Evolutionary conservation across 2,888 invertebrate genomes (phyloP).

Genomic region (Protonemura montana): DNA sequence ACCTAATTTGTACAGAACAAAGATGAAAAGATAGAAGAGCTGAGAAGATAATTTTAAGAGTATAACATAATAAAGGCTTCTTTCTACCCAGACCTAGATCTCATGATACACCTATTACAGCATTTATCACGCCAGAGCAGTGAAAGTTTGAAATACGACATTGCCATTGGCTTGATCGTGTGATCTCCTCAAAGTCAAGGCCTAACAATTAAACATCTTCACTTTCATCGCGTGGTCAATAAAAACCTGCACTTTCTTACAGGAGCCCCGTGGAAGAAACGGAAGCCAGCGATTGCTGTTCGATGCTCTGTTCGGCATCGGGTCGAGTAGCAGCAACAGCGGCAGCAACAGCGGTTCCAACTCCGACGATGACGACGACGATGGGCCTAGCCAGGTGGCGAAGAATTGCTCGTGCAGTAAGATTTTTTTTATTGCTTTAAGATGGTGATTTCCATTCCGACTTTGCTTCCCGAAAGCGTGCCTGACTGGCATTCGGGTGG

Average conservation of each 20-base stretch:
- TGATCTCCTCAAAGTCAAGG: background rate
- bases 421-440: slow-evolving; percentile 1
- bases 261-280: slow-evolving; percentile 22
- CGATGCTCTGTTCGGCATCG: slow-evolving; percentile 43
- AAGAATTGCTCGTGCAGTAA: slow-evolving; percentile 44
- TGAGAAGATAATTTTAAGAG: background rate
- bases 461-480: background rate
- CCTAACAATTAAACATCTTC: slow-evolving; percentile 17
- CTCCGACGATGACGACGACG: slow-evolving; percentile 35
- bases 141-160: slow-evolving; percentile 24
- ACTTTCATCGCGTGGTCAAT: slow-evolving; percentile 34
- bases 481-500: too few species aligned
- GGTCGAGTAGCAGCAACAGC: slow-evolving; percentile 22
- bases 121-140: background rate
- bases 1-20: background rate
- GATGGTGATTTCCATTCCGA: background rate
- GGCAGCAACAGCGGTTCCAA: background rate
- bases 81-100: slow-evolving; percentile 7
- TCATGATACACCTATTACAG: background rate
- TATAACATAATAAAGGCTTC: background rate
- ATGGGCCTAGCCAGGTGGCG: slow-evolving; percentile 19
- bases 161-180: slow-evolving; percentile 30
- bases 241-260: background rate
- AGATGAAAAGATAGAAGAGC: background rate
- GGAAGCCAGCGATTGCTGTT: slow-evolving; percentile 39